A percentile compares a stretch with the other conserved stretches of the same genome.
phyloP scores from a whole-genome alignment of 2,888 invertebrate species.

The Hoplodrina ambigua region DNA sequence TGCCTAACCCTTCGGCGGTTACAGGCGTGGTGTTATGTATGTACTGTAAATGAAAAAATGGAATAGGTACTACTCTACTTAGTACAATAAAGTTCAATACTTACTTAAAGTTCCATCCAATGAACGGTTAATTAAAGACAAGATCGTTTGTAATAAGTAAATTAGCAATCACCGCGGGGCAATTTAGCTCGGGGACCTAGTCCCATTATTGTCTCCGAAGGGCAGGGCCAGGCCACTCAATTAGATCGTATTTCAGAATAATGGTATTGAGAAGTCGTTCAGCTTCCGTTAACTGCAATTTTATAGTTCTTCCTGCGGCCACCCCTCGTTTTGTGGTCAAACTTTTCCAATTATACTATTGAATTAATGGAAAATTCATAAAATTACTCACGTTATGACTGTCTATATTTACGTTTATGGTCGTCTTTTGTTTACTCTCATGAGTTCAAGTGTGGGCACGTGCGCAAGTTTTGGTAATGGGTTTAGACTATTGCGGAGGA shows the following conservation, averaged over 20 bases:
- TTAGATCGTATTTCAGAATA: slow-evolving; percentile 79
- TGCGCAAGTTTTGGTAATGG: slow-evolving; percentile 45
- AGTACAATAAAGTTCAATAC: slow-evolving; percentile 31
- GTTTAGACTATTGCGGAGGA: slow-evolving; percentile 16
- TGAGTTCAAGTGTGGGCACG: slow-evolving; percentile 39
- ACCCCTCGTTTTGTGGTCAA: slow-evolving; percentile 72
- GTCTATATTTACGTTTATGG: slow-evolving; percentile 67
- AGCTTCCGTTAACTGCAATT: slow-evolving; percentile 79
- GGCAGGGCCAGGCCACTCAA: slow-evolving; percentile 71
- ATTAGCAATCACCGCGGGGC: slow-evolving; percentile 61
- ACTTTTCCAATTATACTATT: slow-evolving; percentile 82
- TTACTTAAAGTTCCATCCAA: slow-evolving; percentile 45
- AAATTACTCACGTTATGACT: slow-evolving; percentile 72
- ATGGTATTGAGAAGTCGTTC: slow-evolving; percentile 82
- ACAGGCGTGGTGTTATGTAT: no score
- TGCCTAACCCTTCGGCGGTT: no score
- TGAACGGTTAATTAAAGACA: slow-evolving; percentile 60
- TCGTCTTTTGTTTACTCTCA: slow-evolving; percentile 56
- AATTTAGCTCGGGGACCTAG: slow-evolving; percentile 55
- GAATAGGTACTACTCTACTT: background rate
- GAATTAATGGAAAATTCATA: slow-evolving; percentile 77
- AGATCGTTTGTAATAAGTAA: slow-evolving; percentile 65
- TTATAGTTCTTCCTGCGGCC: slow-evolving; percentile 80
- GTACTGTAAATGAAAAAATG: no score
- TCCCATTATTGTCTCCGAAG: slow-evolving; percentile 62